Base-by-base conservation (phyloP, 92 coral and sea anemone species). In the Ricordea florida region DNA sequence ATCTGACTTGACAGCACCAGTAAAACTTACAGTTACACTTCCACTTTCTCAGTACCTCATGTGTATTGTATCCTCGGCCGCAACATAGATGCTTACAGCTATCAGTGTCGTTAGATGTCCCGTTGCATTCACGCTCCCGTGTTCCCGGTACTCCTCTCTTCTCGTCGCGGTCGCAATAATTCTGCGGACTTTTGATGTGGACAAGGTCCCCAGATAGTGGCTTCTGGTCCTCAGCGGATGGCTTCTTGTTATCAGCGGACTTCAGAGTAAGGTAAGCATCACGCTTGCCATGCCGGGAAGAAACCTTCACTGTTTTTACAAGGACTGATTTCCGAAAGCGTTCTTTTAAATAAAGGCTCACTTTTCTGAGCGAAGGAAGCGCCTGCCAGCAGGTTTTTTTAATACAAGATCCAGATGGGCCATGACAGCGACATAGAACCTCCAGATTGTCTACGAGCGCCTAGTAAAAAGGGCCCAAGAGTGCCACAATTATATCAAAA, bases 1-100 rank as follows among this genome's bases (percentile, higher is more conserved):
- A 96, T 31, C 36, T 67, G 14, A 96, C 99, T 6, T 57, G 46
- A 40, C 99, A 96, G 59, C 97, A 91, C 93, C 93, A 91, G 10
- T 71, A 56, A 66, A 91, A 91, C 47, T 82, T 83, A 37, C 97
- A 91, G 61, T 65, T 21, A 36, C 97, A 91, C 21, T 37, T 31
- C 53, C 74, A 78, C 32, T 33, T 46, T 38, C 56, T 46, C n/a
- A 65, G 60, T 16, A 60, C 51, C 16, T 64, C 82, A 21, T 86
- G 85, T 11, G 88, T 91, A 17, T 91, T 81, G 69, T 91, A 75
- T 7, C 93, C 93, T 42, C 93, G 90, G 11, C 93, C 93, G 60
- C 97, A 91, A 76, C 97, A 91, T 63, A 91, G 32, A 16, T 58
- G 43, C 6, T 71, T 66, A 59, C 97, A 91, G 45, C 80, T 74